Conservation (phyloP, 2,113 vertebrate genomes). For the Pterocles orientalis region DNA sequence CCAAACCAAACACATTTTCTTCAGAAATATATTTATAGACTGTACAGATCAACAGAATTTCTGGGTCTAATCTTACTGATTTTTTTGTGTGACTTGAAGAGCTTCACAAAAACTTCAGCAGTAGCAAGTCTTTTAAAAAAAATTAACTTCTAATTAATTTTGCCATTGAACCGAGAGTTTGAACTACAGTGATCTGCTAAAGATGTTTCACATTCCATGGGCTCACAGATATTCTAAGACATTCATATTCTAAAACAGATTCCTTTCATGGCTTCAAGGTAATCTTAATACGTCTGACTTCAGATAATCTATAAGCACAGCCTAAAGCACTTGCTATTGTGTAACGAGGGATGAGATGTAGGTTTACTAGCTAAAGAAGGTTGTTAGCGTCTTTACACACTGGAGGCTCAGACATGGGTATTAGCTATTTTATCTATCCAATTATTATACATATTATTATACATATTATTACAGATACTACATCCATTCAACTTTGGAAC, state of each 20-base stretch:
- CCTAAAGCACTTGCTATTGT: background rate
- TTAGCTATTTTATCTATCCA: background rate
- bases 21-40: background rate
- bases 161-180: background rate
- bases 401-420: background rate
- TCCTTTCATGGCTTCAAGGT: background rate
- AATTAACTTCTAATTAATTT: background rate
- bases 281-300: background rate
- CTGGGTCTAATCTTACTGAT: background rate
- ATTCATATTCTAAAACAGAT: background rate
- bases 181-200: background rate
- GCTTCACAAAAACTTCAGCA: background rate
- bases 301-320: background rate
- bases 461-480: background rate
- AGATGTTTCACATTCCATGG: background rate
- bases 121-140: background rate
- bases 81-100: background rate
- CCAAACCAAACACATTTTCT: background rate
- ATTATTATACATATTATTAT: background rate
- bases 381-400: background rate
- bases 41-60: background rate
- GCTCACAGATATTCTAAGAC: background rate
- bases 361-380: background rate
- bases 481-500: background rate
- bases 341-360: background rate